These are phyloP conservation scores for Myotis brandtii DNA, from an alignment of 2,113 vertebrate species.

Conservation along the genomic window DNA sequence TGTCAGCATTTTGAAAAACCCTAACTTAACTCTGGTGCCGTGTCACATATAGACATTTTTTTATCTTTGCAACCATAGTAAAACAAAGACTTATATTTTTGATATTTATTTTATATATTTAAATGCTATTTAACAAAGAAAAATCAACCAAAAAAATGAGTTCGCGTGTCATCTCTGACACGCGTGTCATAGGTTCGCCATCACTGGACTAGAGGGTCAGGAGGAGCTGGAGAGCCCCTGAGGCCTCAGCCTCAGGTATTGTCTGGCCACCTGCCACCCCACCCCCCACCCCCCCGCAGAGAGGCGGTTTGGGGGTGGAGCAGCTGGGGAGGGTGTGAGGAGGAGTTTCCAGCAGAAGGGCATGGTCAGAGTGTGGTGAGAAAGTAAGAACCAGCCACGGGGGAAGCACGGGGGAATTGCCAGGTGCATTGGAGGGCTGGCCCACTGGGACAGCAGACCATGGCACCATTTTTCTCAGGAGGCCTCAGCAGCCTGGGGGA, in stretches of 20 bases:
- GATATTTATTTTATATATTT: too few species aligned
- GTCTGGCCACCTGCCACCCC: neutral
- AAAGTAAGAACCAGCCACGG: neutral
- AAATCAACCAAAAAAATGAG: too few species aligned
- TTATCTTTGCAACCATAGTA: too few species aligned
- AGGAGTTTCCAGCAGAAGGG: neutral
- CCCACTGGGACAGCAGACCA: rapidly evolving
- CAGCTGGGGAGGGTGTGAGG: neutral
- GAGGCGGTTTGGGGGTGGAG: neutral
- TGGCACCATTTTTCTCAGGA: neutral
- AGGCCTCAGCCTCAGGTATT: neutral
- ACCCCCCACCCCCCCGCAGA: neutral
- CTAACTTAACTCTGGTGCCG: too few species aligned
- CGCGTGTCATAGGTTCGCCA: too few species aligned
- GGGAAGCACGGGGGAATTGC: neutral
- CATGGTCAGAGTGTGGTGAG: neutral
- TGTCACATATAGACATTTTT: too few species aligned
- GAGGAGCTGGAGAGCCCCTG: neutral
- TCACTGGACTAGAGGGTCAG: too few species aligned
- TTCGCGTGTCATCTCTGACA: too few species aligned
- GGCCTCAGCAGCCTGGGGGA: neutral
- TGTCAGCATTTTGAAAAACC: too few species aligned
- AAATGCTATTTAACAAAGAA: too few species aligned
- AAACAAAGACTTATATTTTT: too few species aligned
- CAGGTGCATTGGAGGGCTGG: rapidly evolving